These are phyloP conservation scores for Cyprinodon brontotheroides DNA, from an alignment of 2,113 vertebrate genomes.

Conservation along the genomic window DNA sequence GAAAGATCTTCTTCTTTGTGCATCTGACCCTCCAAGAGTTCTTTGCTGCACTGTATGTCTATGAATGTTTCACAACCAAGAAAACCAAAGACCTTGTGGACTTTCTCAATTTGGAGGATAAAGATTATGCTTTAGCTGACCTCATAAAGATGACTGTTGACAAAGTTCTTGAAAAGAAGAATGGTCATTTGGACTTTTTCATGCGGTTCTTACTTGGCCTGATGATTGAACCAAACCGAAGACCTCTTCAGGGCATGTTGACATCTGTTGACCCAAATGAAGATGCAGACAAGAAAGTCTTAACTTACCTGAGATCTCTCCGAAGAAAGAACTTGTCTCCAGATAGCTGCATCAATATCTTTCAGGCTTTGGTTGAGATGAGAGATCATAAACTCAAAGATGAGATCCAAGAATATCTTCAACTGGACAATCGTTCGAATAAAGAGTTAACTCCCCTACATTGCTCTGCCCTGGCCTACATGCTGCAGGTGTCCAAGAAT, in stretches of 20 bases:
- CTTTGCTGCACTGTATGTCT: slow-evolving; percentile 62
- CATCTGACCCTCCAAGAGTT: slow-evolving; percentile 71
- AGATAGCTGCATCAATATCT: slow-evolving; percentile 58
- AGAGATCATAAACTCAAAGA: slow-evolving; percentile 63
- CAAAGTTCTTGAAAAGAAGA: slow-evolving; percentile 45
- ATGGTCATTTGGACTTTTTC: slow-evolving; percentile 55
- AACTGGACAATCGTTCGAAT: not conserved
- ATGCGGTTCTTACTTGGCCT: slow-evolving; percentile 58
- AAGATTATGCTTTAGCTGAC: slow-evolving; percentile 34
- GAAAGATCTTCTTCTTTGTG: slow-evolving; percentile 56
- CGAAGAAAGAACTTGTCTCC: slow-evolving; percentile 44
- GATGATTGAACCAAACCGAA: slow-evolving; percentile 34
- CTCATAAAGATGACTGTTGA: slow-evolving; percentile 53
- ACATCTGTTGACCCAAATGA: slow-evolving; percentile 11
- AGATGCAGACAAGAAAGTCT: slow-evolving; percentile 39
- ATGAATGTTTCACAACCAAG: slow-evolving; percentile 51
- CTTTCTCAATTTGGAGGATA: slow-evolving; percentile 27
- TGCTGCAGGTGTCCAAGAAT: slow-evolving; percentile 52
- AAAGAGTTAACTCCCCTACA: slow-evolving; percentile 29
- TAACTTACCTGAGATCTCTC: slow-evolving; percentile 55
- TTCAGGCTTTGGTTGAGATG: slow-evolving; percentile 67
- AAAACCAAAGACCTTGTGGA: slow-evolving; percentile 3
- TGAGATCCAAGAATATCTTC: slow-evolving; percentile 60
- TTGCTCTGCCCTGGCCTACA: slow-evolving; percentile 68
- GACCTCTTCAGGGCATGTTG: slow-evolving; percentile 42